Evolutionary conservation across 1,140 invertebrate genomes (phyloP).

Genomic region (Cherax quadricarinatus): DNA sequence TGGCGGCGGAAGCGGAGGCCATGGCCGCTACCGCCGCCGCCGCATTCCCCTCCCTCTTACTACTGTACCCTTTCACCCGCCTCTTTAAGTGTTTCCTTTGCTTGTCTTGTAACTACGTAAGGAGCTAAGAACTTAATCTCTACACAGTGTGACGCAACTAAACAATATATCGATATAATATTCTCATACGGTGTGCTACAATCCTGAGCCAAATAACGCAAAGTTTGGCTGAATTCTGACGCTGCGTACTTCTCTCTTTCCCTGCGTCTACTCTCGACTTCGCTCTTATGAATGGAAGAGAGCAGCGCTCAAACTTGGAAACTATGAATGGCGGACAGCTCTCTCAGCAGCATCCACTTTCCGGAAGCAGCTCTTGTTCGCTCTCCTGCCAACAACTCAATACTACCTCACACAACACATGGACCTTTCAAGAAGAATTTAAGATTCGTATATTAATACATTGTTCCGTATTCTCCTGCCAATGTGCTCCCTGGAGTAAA

Average conservation of each 20-base stretch:
- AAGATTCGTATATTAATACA: not conserved
- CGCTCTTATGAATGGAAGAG: conserved; percentile 50
- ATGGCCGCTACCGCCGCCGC: not conserved
- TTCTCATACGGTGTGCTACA: not conserved
- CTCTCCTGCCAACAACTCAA: too few species aligned
- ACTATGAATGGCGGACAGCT: conserved; percentile 51
- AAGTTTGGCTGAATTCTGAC: not conserved
- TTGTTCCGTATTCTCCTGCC: too few species aligned
- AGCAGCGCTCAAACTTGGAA: conserved; percentile 28
- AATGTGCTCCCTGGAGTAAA: too few species aligned
- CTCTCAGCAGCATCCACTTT: conserved; percentile 26
- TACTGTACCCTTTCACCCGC: not conserved
- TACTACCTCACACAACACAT: not conserved
- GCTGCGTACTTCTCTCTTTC: not conserved
- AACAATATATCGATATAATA: not conserved
- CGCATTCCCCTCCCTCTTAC: too few species aligned
- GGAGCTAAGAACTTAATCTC: not conserved
- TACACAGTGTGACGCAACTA: not conserved
- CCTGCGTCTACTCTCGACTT: conserved; percentile 10
- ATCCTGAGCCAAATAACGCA: not conserved
- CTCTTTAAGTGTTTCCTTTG: not conserved
- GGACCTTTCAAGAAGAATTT: not conserved
- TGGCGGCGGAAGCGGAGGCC: not conserved
- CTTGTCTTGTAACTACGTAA: not conserved
- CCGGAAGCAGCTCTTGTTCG: not conserved